phyloP scores from a whole-genome alignment of 2,888 invertebrate species.

The Cacoxenus indagator region DNA sequence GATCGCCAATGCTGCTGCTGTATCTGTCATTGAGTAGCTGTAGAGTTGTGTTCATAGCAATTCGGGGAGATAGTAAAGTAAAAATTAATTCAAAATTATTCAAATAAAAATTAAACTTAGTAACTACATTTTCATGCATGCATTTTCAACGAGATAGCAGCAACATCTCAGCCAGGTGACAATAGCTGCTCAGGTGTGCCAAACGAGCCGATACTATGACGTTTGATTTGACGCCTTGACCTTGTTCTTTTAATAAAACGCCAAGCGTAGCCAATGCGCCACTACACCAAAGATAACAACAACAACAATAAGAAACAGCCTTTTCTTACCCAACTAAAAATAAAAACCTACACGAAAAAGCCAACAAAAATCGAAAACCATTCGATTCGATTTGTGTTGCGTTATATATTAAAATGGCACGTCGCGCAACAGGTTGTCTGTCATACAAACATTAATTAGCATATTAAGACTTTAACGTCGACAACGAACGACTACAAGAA shows the following conservation, averaged over 20 bases:
- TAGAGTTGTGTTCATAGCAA: slow-evolving; percentile 18
- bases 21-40: slow-evolving; percentile 58
- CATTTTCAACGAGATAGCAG: no score
- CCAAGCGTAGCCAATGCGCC: slow-evolving; percentile 24
- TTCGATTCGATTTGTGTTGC: background rate
- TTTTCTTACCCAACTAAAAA: background rate
- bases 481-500: background rate
- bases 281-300: slow-evolving; percentile 2
- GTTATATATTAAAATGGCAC: background rate
- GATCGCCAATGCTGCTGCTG: slow-evolving; percentile 63
- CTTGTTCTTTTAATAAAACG: slow-evolving; percentile 44
- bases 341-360: background rate
- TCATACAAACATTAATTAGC: background rate
- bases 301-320: background rate
- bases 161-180: background rate
- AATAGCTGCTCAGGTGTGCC: background rate
- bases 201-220: slow-evolving; percentile 15
- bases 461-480: slow-evolving; percentile 8
- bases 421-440: slow-evolving; percentile 8
- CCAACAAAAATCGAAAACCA: background rate
- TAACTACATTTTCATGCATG: no score
- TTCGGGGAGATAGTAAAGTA: slow-evolving; percentile 20
- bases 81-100: slow-evolving; percentile 20
- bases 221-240: slow-evolving; percentile 59
- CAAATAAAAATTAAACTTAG: background rate